Base-by-base conservation (phyloP, 2,888 invertebrate species). In the Leptinotarsa juncta region DNA sequence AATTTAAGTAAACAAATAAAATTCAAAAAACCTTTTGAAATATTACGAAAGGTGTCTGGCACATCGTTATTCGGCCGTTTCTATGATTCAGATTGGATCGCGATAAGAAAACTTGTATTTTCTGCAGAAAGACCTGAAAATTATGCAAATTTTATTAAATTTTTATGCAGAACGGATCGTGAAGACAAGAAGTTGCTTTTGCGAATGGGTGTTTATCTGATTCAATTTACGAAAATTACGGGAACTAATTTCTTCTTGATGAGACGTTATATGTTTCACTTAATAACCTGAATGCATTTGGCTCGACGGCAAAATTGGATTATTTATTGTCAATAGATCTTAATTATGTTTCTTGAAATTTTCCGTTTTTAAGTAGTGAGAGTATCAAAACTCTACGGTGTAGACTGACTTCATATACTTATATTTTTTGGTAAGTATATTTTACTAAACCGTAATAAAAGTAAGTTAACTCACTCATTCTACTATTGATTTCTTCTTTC, bases 141-240 rank as follows among this genome's bases (percentile, higher is more conserved):
- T 55, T 69, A 75, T 75, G 71, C 69, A 75, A 71, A 75, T 68
- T 65, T 65, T 53, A 75, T 75, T 71, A 67, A 65, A 71, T 71
- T 75, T 72, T 67, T 71, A 71, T 68, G 71, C 62, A 75, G 50
- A 42, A 48, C 65, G 32, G 42, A 50, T 20, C 50, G 32, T n/a
- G 65, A 48, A 71, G 65, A 65, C 65, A 65, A 71, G 71, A 65
- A 65, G 67, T 50, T 26, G 20, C 53, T 55, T 55, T 55, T 55
- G 55, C 55, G 55, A 68, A 68, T 68, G 15, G 32, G 42, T 68
- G 68, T 68, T 68, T 55, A 69, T 69, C 57, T 48, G 69, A 69
- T 69, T 69, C 26, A 68, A 60, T 69, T 49, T 32, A 57, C 48
- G 42, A 49, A 69, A 69, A 69, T 18, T 48, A 50, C 57, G 57